These are phyloP conservation scores for Hypothenemus hampei DNA, from an alignment of 1,140 invertebrate genomes.

Conservation along the genomic window DNA sequence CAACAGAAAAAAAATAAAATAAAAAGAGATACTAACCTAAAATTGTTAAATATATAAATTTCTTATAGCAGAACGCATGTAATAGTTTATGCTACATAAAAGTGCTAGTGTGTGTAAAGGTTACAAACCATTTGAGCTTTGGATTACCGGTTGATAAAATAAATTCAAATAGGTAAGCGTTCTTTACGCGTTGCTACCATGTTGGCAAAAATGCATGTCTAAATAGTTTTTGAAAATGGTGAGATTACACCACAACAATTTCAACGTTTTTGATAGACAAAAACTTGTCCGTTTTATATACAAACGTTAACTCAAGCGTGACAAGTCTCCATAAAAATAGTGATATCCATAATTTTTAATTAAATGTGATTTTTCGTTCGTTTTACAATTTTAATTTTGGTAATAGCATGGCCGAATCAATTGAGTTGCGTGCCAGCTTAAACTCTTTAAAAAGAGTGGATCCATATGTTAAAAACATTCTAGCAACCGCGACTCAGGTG, in stretches of 20 bases:
- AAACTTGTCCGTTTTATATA: no score
- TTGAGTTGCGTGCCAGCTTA: slow-evolving; percentile 84
- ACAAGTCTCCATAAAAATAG: no score
- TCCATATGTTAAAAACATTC: slow-evolving; percentile 85
- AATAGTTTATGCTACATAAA: background rate
- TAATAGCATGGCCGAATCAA: slow-evolving; percentile 67
- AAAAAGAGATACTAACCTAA: background rate
- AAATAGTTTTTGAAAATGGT: slow-evolving; percentile 10
- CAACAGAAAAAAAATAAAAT: background rate
- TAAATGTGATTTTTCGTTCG: no score
- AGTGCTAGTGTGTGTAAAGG: background rate
- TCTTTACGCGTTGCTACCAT: slow-evolving; percentile 9
- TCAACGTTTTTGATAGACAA: slow-evolving; percentile 7
- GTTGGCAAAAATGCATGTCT: slow-evolving; percentile 13
- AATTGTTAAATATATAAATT: background rate
- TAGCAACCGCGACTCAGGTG: slow-evolving; percentile 85
- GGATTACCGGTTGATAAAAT: background rate
- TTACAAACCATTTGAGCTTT: background rate
- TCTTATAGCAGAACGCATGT: background rate
- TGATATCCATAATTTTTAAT: no score
- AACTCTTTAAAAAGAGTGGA: slow-evolving; percentile 86
- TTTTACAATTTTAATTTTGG: no score
- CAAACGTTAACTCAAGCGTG: no score
- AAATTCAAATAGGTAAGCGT: background rate
- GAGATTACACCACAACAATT: slow-evolving; percentile 3